Evolutionary conservation across 2,888 invertebrate genomes (phyloP), one percentile per base, ranked within the genome.

Genomic region (Cyclophora punctaria): DNA sequence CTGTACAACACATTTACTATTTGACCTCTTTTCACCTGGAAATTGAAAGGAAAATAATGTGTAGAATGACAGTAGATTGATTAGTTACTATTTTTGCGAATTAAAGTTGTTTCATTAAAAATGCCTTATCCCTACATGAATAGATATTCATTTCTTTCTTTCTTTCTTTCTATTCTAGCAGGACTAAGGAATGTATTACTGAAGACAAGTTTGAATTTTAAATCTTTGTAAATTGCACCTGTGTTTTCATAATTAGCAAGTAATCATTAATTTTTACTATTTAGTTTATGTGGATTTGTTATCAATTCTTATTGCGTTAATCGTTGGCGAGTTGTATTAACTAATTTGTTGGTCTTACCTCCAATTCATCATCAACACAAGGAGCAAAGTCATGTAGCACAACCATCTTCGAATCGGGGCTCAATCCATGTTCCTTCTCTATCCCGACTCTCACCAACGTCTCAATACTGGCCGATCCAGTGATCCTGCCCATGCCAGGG

Each of bases 351-450:
- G 33, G 20, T 7, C n/a, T 45, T 48, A 95, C 95, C 89, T 96
- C 95, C 45, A 98, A 88, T 75, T 98, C 98, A 80, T 98, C 97
- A 75, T 98, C 97, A 2, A 97, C 98, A 75, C 97, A 97, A 0
- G 98, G 97, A 7, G 95, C 95, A 76, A 98, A 98, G 77, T 98
- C 97, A 77, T 97, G 97, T 5, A 97, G 87, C 41, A 97, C 97
- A 55, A 97, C 95, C 96, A 97, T 97, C 89, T 97, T 97, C 47
- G 96, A 96, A 74, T 97, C 97, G 0, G 97, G 96, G 57, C 96
- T 96, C 4, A 96, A 86, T 1, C 96, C 96, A 82, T 96, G 95
- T 80, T 97, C 96, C 71, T 97, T 97, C 75, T 97, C 97, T 54
- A 97, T 94, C 7, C 97, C 97, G 35, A 96, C 96, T 66, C 96